Evolutionary conservation across 2,113 vertebrate genomes (phyloP).

Genomic region (Ammodytes dubius): DNA sequence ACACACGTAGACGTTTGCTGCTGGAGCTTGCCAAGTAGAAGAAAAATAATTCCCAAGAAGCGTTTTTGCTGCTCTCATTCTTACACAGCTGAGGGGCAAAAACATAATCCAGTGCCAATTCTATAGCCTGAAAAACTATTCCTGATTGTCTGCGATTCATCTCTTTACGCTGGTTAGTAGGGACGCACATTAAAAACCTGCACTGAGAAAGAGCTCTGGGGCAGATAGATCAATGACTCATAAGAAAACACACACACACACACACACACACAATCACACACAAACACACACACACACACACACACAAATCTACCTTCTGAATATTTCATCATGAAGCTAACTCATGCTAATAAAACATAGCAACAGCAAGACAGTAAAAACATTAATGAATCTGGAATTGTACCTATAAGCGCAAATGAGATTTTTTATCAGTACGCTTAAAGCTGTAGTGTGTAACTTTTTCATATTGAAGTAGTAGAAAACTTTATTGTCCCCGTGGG

Average conservation of each 20-base stretch:
- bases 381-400: no score
- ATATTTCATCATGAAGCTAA: conserved; percentile 54
- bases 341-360: conserved; percentile 7
- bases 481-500: no score
- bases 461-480: no score
- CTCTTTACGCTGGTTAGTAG: conserved; percentile 9
- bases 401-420: no score
- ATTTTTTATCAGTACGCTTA: no score
- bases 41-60: conserved; percentile 32
- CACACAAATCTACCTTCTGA: conserved; percentile 33
- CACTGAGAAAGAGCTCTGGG: conserved; percentile 17
- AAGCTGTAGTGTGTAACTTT: no score
- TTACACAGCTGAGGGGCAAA: conserved; percentile 55
- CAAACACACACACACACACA: background rate
- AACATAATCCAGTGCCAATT: conserved; percentile 45
- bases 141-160: conserved; percentile 38
- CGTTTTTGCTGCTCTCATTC: conserved; percentile 32
- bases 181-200: conserved; percentile 26
- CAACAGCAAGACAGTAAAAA: no score
- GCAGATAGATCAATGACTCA: conserved; percentile 31
- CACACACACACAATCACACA: no score
- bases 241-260: no score
- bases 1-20: conserved; percentile 3
- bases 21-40: conserved; percentile 23
- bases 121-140: conserved; percentile 33